Percentiles rank a stretch among this genome's conserved stretches.
Evolutionary conservation across 2,113 vertebrate species (phyloP).

Genomic region (Halcyon senegalensis): DNA sequence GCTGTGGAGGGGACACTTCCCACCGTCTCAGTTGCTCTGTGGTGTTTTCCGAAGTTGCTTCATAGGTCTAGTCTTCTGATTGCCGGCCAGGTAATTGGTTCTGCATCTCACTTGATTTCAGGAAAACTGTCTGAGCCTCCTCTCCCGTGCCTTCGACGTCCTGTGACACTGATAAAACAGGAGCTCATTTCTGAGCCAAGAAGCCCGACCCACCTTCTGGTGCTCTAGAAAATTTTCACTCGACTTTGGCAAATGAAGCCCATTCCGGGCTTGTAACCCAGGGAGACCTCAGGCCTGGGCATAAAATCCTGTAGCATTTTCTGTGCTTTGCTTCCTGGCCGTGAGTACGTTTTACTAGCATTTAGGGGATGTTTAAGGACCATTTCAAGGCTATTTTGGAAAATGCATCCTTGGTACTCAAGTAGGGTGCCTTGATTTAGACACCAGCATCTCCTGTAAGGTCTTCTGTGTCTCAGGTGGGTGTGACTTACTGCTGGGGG

Average conservation of each 20-base stretch:
- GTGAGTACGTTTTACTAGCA: not conserved
- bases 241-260: not conserved
- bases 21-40: rapidly evolving
- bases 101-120: not conserved
- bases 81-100: not conserved
- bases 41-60: not conserved
- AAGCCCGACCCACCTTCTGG: not conserved
- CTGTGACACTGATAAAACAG: rapidly evolving
- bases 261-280: not conserved
- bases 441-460: not conserved
- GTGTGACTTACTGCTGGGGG: not conserved
- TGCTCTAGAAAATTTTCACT: not conserved
- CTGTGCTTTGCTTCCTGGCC: not conserved
- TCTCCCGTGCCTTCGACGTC: rapidly evolving
- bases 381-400: not conserved
- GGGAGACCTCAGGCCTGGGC: not conserved
- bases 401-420: not conserved
- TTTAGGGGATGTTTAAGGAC: not conserved
- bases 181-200: not conserved
- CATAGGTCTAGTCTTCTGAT: not conserved
- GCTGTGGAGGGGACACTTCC: not conserved
- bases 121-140: not conserved
- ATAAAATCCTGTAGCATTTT: not conserved
- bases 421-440: not conserved
- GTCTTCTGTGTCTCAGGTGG: not conserved